Percentiles rank a stretch among this genome's conserved stretches.
These are phyloP conservation scores for Rhabdomys dilectus DNA, from an alignment of 2,113 vertebrate species.

Conservation along the genomic window DNA sequence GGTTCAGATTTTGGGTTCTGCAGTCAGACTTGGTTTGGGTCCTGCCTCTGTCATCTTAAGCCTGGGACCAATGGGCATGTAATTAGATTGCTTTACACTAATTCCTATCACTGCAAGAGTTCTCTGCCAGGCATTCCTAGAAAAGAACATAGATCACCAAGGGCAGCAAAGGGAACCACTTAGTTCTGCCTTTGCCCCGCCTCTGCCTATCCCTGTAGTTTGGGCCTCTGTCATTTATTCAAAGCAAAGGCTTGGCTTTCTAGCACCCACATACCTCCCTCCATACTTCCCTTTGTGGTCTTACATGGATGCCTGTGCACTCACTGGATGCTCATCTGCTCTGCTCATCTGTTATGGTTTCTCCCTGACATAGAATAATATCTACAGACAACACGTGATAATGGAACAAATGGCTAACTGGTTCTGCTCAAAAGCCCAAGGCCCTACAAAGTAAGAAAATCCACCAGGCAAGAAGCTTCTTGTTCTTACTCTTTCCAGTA, in stretches of 20 bases:
- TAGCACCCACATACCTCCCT: rapidly evolving
- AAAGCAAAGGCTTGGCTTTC: neutral
- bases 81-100: neutral
- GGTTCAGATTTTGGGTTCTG: neutral
- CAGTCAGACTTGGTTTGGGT: neutral
- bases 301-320: neutral
- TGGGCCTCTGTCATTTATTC: neutral
- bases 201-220: rapidly evolving
- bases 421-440: neutral
- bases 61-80: rapidly evolving
- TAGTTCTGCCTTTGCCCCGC: rapidly evolving
- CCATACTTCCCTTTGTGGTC: neutral
- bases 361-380: neutral
- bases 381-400: rapidly evolving
- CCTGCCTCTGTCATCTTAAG: neutral
- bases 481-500: neutral
- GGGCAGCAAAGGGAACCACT: neutral
- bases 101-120: neutral
- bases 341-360: neutral
- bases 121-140: neutral
- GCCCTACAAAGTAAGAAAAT: too few relatives aligned
- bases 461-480: neutral
- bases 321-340: neutral
- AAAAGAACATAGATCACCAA: rapidly evolving
- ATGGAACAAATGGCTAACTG: too few relatives aligned